Conservation (phyloP, 30 jellyfish, hydroid and myxozoan species). For the Pseudorhiza aurosa region DNA sequence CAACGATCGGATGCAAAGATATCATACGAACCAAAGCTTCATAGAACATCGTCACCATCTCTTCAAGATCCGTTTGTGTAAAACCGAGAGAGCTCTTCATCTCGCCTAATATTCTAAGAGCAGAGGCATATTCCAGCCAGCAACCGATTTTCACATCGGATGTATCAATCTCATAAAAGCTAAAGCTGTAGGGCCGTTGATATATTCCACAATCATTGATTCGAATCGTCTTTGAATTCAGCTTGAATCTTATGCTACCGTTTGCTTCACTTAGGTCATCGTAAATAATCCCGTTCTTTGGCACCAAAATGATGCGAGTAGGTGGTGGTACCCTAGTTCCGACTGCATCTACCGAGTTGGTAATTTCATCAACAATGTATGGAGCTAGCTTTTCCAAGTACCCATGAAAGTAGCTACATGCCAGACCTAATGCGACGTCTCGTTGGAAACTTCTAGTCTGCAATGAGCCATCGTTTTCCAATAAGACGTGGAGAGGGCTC, state of each 20-base stretch:
- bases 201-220: background rate
- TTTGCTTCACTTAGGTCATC: conserved; percentile 2
- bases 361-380: background rate
- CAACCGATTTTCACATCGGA: background rate
- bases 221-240: background rate
- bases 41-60: conserved; percentile 9
- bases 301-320: background rate
- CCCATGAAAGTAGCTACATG: conserved; percentile 24
- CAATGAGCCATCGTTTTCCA: background rate
- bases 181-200: conserved; percentile 21
- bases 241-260: background rate
- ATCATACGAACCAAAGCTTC: background rate
- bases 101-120: conserved; percentile 2
- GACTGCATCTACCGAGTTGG: background rate
- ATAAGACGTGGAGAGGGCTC: conserved; percentile 11
- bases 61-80: background rate
- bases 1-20: background rate
- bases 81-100: background rate
- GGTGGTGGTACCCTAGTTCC: background rate
- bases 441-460: background rate
- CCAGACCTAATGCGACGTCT: conserved; percentile 18
- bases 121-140: conserved; percentile 30
- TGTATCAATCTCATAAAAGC: conserved; percentile 8
- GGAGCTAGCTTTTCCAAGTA: conserved; percentile 24
- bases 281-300: conserved; percentile 12